Conservation (phyloP, 2,888 invertebrate genomes). For the Drosophila neotestacea region DNA sequence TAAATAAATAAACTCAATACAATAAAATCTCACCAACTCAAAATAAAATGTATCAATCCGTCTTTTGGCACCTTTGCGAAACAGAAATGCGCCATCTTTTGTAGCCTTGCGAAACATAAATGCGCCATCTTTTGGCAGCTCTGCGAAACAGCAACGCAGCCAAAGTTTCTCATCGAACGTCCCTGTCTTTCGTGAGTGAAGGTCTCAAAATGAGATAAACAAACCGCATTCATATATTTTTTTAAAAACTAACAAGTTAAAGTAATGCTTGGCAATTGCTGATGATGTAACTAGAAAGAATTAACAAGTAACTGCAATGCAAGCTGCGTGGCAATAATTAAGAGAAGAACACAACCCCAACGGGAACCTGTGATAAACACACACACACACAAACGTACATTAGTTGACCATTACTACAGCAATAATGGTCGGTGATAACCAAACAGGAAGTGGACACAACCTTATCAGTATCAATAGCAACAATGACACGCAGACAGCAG, state of each 20-base stretch:
- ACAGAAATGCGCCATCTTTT: too few relatives aligned
- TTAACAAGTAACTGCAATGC: constrained; percentile 6
- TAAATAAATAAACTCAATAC: too few relatives aligned
- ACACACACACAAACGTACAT: constrained; percentile 3
- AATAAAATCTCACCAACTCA: too few relatives aligned
- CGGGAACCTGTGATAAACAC: constrained; percentile 43
- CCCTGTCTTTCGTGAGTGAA: too few relatives aligned
- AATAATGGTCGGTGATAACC: constrained; percentile 41
- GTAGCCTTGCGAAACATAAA: too few relatives aligned
- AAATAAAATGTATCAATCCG: too few relatives aligned
- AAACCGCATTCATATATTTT: constrained; percentile 3
- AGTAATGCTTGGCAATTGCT: not conserved
- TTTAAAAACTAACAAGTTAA: not conserved
- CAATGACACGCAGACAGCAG: constrained; percentile 20
- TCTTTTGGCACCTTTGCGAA: too few relatives aligned
- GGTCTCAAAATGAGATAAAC: constrained; percentile 19
- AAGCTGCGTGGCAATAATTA: constrained; percentile 26
- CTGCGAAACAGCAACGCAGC: too few relatives aligned
- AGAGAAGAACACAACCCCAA: not conserved
- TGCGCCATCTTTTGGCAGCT: too few relatives aligned
- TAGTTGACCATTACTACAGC: constrained; percentile 5
- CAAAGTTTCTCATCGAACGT: too few relatives aligned
- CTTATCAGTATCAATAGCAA: constrained; percentile 66
- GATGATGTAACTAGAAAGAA: constrained; percentile 24
- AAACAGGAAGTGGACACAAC: constrained; percentile 38